phyloP scores from a whole-genome alignment of 2,113 vertebrate genomes.

The Chaetorhynchus papuensis region DNA sequence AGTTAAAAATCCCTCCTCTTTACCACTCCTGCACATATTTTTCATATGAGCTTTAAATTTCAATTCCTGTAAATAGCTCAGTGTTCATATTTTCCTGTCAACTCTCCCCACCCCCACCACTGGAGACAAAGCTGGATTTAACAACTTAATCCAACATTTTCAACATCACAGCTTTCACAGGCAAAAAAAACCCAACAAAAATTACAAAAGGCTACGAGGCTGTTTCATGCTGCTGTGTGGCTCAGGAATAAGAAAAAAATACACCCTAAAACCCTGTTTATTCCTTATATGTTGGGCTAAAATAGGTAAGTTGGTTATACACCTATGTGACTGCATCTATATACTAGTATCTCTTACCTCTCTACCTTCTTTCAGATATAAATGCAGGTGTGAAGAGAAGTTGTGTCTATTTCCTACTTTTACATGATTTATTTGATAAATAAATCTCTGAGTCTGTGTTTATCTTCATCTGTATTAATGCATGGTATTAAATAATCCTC shows the following conservation, averaged over 20 bases:
- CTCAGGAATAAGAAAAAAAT: not conserved
- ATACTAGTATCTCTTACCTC: not conserved
- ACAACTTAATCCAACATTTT: not conserved
- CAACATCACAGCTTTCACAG: not conserved
- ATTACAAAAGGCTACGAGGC: fast-evolving
- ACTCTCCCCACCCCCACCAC: fast-evolving
- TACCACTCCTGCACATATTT: not conserved
- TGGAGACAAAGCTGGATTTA: not conserved
- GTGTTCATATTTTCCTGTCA: not conserved
- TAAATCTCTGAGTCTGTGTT: not conserved
- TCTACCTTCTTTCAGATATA: not conserved
- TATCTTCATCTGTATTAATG: not conserved
- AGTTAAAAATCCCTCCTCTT: not conserved
- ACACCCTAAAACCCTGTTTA: not conserved
- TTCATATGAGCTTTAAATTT: not conserved
- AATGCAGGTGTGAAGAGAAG: not conserved
- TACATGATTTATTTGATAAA: not conserved
- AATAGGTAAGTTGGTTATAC: not conserved
- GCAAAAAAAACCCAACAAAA: not conserved
- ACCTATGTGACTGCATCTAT: not conserved
- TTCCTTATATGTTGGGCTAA: not conserved
- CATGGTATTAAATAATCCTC: not conserved
- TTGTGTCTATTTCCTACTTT: not conserved
- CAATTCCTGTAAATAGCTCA: not conserved
- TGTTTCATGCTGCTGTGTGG: not conserved